Evolutionary conservation across 2,113 vertebrate genomes (phyloP).

Genomic region (Tursiops truncatus): DNA sequence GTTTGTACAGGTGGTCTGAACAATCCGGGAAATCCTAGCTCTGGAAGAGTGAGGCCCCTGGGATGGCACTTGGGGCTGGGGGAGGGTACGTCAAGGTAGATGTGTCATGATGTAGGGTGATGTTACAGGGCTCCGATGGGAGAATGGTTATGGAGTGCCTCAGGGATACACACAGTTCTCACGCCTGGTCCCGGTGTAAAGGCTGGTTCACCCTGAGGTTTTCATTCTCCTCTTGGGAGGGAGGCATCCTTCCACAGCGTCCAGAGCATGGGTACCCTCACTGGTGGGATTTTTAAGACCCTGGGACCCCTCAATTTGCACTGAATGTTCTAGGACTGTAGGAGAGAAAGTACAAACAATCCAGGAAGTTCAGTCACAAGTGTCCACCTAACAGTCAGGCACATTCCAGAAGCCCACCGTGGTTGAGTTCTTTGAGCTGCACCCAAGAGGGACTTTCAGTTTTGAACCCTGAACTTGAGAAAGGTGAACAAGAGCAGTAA

Average conservation of each 20-base stretch:
- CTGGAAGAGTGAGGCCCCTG: neutral
- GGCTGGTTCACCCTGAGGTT: neutral
- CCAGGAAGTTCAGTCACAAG: neutral
- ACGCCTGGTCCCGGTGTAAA: neutral
- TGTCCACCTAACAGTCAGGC: neutral
- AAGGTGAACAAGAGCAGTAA: neutral
- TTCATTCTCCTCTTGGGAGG: neutral
- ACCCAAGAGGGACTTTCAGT: neutral
- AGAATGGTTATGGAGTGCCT: neutral
- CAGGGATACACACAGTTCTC: neutral
- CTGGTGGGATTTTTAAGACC: neutral
- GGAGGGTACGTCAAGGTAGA: neutral
- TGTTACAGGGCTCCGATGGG: neutral
- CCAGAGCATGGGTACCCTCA: neutral
- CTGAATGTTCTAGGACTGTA: no score
- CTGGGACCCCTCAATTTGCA: neutral
- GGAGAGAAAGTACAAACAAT: neutral
- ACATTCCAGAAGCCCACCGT: accelerated
- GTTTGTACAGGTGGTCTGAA: neutral
- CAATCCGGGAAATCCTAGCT: neutral
- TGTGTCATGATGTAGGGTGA: neutral
- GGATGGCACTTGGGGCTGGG: neutral
- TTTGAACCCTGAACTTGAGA: neutral
- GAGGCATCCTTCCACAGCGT: neutral
- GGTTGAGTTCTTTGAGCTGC: neutral